Base-by-base conservation (phyloP, 2,888 invertebrate species). In the Plebejus argus region DNA sequence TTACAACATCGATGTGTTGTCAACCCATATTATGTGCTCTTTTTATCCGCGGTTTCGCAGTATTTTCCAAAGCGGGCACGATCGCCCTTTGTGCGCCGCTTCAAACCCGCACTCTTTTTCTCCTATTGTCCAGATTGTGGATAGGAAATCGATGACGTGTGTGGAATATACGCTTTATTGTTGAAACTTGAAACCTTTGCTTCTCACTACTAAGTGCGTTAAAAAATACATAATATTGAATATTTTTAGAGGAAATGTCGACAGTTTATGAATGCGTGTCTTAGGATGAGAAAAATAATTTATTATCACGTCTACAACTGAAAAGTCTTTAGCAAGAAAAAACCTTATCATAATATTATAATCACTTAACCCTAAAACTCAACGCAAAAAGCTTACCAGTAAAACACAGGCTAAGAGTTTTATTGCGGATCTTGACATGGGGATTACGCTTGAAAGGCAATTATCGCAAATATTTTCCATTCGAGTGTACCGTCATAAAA, bases 61-160 rank as follows among this genome's bases (percentile, higher is more conserved):
- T 86, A 87, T 87, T 87, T 86, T 84, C 82, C 84, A 83, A 83
- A 82, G 83, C 84, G 86, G 86, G 87, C 85, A 85, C 79, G 66
- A 66, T 53, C 74, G 81, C 79, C 85, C 84, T 88, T 90, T 90
- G 88, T 89, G 85, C 81, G 82, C 82, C 81, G 81, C 83, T 83
- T 81, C 81, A 82, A 83, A 83, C 83, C 82, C 84, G 82, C 84
- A 85, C 86, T 87, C 85, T 86, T 86, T 85, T 86, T 85, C 83
- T 85, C 85, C 85, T 84, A 88, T 87, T 90, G 90, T 87, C 85
- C 87, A 88, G 85, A 88, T 88, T 85, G 85, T 83, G 82, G 86
- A 85, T 86, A 86, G 86, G 86, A 89, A 88, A 90, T 88, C 86
- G 87, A 88, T 87, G 87, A 86, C 86, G 85, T 84, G 86, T 83